These are phyloP conservation scores for Brachyistius frenatus DNA, from an alignment of 2,113 vertebrate genomes.

Conservation along the genomic window DNA sequence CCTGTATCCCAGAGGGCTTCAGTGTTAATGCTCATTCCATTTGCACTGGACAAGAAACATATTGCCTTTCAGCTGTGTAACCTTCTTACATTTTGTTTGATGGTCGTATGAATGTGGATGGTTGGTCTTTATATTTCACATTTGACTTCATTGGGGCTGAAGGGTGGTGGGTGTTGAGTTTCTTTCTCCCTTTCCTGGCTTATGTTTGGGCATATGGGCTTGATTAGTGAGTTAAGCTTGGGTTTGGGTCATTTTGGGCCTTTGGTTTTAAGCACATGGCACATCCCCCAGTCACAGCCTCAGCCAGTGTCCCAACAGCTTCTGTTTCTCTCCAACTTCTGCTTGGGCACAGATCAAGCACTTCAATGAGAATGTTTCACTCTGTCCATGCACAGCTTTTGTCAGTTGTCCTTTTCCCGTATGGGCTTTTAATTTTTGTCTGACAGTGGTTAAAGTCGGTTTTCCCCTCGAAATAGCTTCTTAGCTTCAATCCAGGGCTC, in stretches of 20 bases:
- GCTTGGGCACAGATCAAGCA: background rate
- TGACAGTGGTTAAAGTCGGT: background rate
- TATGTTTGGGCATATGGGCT: background rate
- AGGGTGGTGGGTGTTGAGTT: too few relatives aligned
- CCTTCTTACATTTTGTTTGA: background rate
- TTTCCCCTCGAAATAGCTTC: slow-evolving; percentile 11
- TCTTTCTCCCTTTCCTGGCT: too few relatives aligned
- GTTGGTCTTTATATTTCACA: background rate
- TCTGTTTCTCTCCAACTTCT: background rate
- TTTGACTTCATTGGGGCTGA: background rate
- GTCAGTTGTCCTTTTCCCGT: slow-evolving; percentile 16
- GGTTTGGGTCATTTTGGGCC: background rate
- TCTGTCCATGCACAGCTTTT: slow-evolving; percentile 3
- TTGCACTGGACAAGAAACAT: slow-evolving; percentile 6
- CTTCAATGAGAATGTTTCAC: background rate
- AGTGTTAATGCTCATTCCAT: slow-evolving; percentile 3
- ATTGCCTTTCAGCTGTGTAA: background rate
- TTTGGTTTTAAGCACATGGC: background rate
- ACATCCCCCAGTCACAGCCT: background rate
- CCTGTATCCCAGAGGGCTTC: slow-evolving; percentile 6
- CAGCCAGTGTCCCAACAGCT: background rate
- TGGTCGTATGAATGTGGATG: too few relatives aligned
- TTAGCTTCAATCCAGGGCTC: background rate
- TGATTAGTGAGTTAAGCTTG: background rate
- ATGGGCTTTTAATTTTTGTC: slow-evolving; percentile 12